Conservation (phyloP, 2,888 invertebrate species). For the Crossocerus cetratus region DNA sequence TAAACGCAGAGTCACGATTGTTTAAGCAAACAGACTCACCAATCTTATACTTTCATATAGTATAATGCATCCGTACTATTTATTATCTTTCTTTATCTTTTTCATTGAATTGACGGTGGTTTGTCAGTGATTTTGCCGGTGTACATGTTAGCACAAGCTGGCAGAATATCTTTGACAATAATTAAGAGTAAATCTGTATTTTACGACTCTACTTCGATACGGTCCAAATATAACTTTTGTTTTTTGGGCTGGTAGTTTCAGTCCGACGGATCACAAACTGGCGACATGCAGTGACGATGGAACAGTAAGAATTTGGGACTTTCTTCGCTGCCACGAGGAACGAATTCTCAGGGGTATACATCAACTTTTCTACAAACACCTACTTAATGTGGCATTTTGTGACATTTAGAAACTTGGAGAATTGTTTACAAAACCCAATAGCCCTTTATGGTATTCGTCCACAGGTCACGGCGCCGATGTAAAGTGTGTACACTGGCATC, state of each 20-base stretch:
- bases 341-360: slow-evolving; percentile 87
- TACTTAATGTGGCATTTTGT: background rate
- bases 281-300: slow-evolving; percentile 99
- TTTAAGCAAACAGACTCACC: no score
- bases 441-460: slow-evolving; percentile 35
- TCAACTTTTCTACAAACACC: background rate
- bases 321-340: slow-evolving; percentile 97
- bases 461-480: slow-evolving; percentile 98
- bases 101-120: no score
- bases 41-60: no score
- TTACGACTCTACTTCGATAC: slow-evolving; percentile 50
- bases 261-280: slow-evolving; percentile 99
- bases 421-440: background rate
- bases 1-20: no score
- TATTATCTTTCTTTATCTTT: no score
- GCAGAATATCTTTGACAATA: no score
- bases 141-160: no score
- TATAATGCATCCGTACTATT: no score
- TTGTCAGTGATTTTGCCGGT: no score
- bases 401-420: background rate
- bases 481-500: slow-evolving; percentile 99
- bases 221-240: slow-evolving; percentile 65
- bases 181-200: slow-evolving; percentile 47
- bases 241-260: slow-evolving; percentile 87
- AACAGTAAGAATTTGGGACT: slow-evolving; percentile 99